Evolutionary conservation across 35 echinoderm and acorn worm species (phyloP), one percentile per base, ranked within the genome.

Genomic region (Patiria miniata): DNA sequence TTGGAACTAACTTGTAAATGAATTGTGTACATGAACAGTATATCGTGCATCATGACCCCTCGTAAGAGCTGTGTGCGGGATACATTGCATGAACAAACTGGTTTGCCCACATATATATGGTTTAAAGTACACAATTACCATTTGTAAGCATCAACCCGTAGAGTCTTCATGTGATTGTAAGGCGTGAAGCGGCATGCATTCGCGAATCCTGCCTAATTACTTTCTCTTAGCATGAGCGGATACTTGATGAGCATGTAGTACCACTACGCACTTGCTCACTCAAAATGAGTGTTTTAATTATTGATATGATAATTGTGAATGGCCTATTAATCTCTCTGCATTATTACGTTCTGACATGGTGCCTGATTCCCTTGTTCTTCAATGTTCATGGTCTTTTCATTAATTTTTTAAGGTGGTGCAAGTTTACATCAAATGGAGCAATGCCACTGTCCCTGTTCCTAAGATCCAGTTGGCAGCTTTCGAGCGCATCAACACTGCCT

Each of bases 391-490:
- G 56, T 21, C 2, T 60, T 18, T n/a, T 60, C 12, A 36, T n/a
- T 60, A 1, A 8, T 60, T 7, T 60, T 60, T 18, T 37, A 14
- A 40, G 95, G 92, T 98, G 4, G 86, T 65, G 10, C 95, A 98
- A 86, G 93, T 94, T 1, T 98, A 98, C 73, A 86, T 98, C 84
- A 81, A 61, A 21, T 98, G 95, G 95, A 39, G 39, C 14, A 86
- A 91, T 73, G 58, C 80, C 3, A 91, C 84, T 33, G 77, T 89
- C 12, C 89, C 92, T 9, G 89, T 88, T 26, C 95, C 95, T 5
- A 88, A 54, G 0, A 18, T 42, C 30, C 95, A 98, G 36, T 78
- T 94, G 39, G 95, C 89, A 18, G 92, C 61, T 7, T 98, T 94
- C 14, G 79, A 78, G 36, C 33, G 92, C 18, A 32, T 28, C 39